These are phyloP conservation scores for Ailuropoda melanoleuca DNA, from an alignment of 2,113 vertebrate genomes.

Conservation along the genomic window DNA sequence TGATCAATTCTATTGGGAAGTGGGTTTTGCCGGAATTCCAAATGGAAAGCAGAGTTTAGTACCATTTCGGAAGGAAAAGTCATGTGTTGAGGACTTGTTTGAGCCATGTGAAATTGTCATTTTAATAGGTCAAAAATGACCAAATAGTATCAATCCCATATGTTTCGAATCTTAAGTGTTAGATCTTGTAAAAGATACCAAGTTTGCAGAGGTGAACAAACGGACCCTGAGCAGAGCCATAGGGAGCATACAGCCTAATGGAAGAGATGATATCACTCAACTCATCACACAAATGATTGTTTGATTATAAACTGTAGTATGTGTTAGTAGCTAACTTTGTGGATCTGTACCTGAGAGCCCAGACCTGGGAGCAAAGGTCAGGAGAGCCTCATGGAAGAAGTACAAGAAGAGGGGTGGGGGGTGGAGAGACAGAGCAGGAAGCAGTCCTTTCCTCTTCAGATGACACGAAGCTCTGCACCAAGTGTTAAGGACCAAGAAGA, in stretches of 20 bases:
- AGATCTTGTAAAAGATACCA: background rate
- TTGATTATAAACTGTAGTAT: background rate
- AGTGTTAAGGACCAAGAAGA: background rate
- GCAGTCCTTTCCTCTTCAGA: background rate
- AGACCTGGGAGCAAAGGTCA: background rate
- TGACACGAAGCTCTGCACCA: background rate
- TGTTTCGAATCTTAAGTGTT: background rate
- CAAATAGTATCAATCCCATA: background rate
- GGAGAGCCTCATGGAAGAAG: background rate
- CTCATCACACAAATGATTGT: background rate
- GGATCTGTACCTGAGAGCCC: background rate
- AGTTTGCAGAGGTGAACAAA: background rate
- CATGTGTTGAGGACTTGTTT: background rate
- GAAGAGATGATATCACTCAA: background rate
- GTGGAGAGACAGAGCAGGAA: background rate
- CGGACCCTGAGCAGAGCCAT: background rate
- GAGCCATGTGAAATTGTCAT: background rate
- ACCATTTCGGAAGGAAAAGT: conserved; percentile 27
- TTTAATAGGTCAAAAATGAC: background rate
- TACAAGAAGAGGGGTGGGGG: background rate
- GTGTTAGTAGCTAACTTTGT: background rate
- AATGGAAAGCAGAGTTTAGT: background rate
- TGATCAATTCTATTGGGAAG: background rate
- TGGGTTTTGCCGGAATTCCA: background rate
- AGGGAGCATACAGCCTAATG: background rate